These are phyloP conservation scores for Xylocopa sonorina DNA, from an alignment of 1,140 invertebrate species.

Conservation along the genomic window DNA sequence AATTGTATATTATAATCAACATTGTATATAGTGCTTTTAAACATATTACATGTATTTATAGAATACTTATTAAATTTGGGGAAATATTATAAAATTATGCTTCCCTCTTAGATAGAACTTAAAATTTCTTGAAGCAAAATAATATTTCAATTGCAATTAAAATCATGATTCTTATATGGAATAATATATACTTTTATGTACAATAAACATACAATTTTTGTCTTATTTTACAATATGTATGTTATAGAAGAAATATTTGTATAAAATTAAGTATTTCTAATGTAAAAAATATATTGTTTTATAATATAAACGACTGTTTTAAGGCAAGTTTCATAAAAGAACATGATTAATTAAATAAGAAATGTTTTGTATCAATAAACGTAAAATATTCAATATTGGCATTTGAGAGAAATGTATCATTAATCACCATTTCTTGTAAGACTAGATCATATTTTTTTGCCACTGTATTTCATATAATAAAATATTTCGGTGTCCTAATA, in stretches of 20 bases:
- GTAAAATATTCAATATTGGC: background rate
- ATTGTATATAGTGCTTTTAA: background rate
- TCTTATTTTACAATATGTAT: constrained; percentile 8
- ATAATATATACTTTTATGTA: constrained; percentile 11
- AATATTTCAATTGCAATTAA: background rate
- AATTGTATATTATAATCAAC: background rate
- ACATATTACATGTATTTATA: background rate
- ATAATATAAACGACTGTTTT: background rate
- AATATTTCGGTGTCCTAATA: constrained; percentile 1
- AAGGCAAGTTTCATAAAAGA: background rate
- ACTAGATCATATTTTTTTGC: constrained; percentile 7
- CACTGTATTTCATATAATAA: background rate
- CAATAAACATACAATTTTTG: constrained; percentile 25
- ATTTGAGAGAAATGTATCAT: constrained; percentile 7
- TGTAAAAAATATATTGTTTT: constrained; percentile 14
- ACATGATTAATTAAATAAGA: background rate
- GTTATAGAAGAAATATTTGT: constrained; percentile 22
- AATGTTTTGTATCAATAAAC: constrained; percentile 17
- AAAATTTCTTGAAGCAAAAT: background rate
- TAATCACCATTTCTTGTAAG: background rate
- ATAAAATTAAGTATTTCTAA: constrained; percentile 25
- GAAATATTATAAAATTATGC: background rate
- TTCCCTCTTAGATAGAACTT: background rate
- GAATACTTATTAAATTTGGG: background rate
- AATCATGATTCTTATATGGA: constrained; percentile 3